These are phyloP conservation scores for Pipra filicauda DNA, from an alignment of 2,113 vertebrate genomes.

Conservation along the genomic window DNA sequence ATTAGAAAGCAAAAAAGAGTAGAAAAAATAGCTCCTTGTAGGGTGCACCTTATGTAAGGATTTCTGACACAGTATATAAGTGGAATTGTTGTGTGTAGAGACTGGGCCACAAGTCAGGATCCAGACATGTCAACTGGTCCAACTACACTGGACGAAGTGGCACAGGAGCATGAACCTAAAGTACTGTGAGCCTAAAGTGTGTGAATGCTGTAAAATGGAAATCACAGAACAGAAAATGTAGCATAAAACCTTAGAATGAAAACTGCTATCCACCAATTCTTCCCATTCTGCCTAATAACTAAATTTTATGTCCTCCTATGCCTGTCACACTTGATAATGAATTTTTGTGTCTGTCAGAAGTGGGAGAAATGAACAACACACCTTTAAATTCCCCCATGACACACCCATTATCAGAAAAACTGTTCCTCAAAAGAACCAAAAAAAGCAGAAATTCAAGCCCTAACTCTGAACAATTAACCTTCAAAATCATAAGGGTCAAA, in stretches of 20 bases:
- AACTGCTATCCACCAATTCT: background rate
- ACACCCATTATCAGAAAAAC: background rate
- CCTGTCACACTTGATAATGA: background rate
- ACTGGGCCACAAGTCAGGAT: background rate
- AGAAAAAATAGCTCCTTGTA: background rate
- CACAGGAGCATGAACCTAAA: background rate
- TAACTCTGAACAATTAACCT: background rate
- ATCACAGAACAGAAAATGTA: background rate
- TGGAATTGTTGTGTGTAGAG: background rate
- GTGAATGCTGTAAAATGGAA: background rate
- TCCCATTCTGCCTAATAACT: background rate
- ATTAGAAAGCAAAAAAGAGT: background rate
- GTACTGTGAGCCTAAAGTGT: background rate
- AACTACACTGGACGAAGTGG: rapidly evolving
- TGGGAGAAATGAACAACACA: background rate
- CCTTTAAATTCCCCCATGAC: background rate
- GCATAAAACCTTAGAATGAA: background rate
- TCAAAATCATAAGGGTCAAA: background rate
- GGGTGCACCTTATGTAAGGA: rapidly evolving
- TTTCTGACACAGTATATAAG: background rate
- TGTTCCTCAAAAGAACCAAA: background rate
- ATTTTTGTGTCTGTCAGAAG: background rate
- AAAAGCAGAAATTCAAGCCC: background rate
- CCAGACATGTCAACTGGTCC: background rate
- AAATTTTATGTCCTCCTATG: background rate